Evolutionary conservation across 2,113 vertebrate genomes (phyloP).

Genomic region (Pao palembangensis): DNA sequence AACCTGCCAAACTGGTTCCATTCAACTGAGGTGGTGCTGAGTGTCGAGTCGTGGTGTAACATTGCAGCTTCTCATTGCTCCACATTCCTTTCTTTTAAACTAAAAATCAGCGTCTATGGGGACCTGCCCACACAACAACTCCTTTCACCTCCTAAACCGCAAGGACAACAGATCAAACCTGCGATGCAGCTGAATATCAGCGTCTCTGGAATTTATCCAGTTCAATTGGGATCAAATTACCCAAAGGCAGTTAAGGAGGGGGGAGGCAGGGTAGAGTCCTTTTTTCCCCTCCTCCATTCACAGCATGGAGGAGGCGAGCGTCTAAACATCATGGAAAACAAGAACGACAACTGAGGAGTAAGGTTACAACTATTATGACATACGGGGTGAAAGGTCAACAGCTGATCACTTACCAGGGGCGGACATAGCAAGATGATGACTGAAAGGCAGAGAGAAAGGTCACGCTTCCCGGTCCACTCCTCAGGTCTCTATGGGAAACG

Average conservation of each 20-base stretch:
- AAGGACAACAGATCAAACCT: no score
- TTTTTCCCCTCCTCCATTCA: no score
- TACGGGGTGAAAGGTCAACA: neutral
- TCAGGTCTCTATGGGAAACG: slow-evolving; percentile 29
- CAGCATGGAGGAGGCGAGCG: neutral
- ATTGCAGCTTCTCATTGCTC: neutral
- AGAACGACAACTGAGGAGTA: no score
- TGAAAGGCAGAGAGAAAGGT: neutral
- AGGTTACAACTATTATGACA: neutral
- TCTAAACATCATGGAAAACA: no score
- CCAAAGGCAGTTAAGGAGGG: neutral
- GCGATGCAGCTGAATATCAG: no score
- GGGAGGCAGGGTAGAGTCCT: neutral
- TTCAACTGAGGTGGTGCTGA: no score
- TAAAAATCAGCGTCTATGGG: neutral
- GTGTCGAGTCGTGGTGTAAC: neutral
- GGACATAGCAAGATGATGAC: slow-evolving; percentile 44
- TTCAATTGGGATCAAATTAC: neutral
- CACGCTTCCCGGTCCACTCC: slow-evolving; percentile 30
- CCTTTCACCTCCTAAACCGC: slow-evolving; percentile 16
- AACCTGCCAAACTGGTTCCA: neutral
- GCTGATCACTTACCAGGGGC: slow-evolving; percentile 50
- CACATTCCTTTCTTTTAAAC: slow-evolving; percentile 25
- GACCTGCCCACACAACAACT: neutral
- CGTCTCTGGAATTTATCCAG: neutral